Conservation (phyloP, 2,113 vertebrate genomes). For the Chaetura pelagica region DNA sequence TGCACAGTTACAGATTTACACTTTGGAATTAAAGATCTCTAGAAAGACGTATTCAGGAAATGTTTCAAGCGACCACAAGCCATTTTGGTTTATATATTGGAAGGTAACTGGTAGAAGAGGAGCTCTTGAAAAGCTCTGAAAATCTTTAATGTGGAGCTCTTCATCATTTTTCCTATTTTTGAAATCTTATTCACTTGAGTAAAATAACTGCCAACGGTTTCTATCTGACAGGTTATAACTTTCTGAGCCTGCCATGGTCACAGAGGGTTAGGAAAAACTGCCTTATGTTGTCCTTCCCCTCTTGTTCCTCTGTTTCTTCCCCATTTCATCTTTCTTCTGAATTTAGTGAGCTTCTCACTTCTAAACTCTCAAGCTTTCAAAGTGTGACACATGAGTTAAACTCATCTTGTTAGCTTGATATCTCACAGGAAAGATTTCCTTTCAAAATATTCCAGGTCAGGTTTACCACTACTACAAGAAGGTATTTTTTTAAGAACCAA, state of each 20-base stretch:
- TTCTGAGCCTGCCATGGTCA: slow-evolving; percentile 20
- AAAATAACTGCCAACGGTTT: background rate
- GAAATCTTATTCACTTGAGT: background rate
- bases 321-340: slow-evolving; percentile 45
- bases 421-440: background rate
- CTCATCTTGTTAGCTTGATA: slow-evolving; percentile 44
- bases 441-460: slow-evolving; percentile 33
- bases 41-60: background rate
- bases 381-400: slow-evolving; percentile 35
- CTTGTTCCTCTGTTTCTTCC: background rate
- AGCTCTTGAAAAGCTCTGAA: background rate
- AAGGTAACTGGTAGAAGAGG: background rate
- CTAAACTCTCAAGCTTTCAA: slow-evolving; percentile 41
- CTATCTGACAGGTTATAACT: background rate
- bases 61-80: background rate
- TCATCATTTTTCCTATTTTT: background rate
- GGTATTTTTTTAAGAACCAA: background rate
- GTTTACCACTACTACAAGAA: background rate
- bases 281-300: slow-evolving; percentile 1
- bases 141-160: background rate
- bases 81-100: background rate
- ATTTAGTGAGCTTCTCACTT: slow-evolving; percentile 38
- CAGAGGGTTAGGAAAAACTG: background rate
- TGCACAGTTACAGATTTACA: background rate
- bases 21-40: background rate